Evolutionary conservation across 1,140 invertebrate species (phyloP), one percentile per base, ranked within the genome.

Genomic region (Aphaenogaster rudis): DNA sequence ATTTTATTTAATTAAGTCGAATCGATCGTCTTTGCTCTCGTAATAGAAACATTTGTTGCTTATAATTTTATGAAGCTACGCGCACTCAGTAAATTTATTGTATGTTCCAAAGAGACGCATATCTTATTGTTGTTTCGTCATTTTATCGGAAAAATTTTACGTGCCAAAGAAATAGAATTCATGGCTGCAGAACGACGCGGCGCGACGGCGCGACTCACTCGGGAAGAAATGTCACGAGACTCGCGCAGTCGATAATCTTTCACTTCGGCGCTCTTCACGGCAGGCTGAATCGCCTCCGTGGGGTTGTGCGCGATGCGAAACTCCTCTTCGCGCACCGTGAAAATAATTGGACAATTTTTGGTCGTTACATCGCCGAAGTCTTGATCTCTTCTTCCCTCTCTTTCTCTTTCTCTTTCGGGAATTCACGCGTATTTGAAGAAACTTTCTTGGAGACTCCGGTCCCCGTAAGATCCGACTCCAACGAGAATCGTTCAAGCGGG

Each of bases 311-410:
- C 67, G 17, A 42, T 33, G 21, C 21, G 17, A 82, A 71, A 61
- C 45, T 42, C 59, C 66, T 85, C 36, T 64, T 63, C 54, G 78
- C 45, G 17, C 59, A 71, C 52, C 59, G 52, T 69, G 67, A 74
- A 88, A 80, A 89, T 89, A 88, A 88, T 89, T 86, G 28, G 28
- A 79, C 59, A 89, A 89, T 89, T 88, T 80, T 89, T 80, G 67
- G 28, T 72, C 88, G 87, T 88, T 80, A 88, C 69, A 28, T 50
- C 57, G 45, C 54, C 13, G 33, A 86, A 50, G 66, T 15, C 66
- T 69, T 28, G 66, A 48, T 69, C 42, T 50, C 21, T 15, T 36
- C 9, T 66, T 13, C 13, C 15, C n/a, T 15, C 59, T 36, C 11
- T 15, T 3, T 8, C 36, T 8, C 42, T n/a, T 11, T 48, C 63